A percentile compares a stretch with the other conserved stretches of the same genome.
phyloP scores from a whole-genome alignment of 30 jellyfish, hydroid and myxozoan genomes.

The Nemopilema nomurai region DNA sequence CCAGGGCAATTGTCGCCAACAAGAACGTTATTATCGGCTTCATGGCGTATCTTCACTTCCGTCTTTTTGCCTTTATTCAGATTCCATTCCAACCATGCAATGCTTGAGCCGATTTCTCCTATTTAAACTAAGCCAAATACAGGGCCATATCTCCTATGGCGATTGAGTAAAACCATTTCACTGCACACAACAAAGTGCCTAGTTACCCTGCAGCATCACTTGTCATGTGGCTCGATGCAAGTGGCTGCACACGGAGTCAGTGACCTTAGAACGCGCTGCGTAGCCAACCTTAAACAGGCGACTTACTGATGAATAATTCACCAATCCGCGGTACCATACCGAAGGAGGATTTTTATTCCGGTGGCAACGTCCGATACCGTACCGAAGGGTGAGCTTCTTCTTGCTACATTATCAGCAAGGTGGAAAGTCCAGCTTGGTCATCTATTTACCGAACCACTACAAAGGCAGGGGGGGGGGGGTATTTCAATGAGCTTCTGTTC shows the following conservation, averaged over 20 bases:
- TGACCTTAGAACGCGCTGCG: conserved; percentile 46
- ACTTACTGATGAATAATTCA: conserved; percentile 19
- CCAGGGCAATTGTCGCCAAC: conserved; percentile 20
- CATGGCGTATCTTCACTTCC: neutral
- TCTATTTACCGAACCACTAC: no score
- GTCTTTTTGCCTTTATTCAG: conserved; percentile 1
- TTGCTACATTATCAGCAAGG: no score
- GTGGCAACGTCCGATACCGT: no score
- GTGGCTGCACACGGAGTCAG: conserved; percentile 68
- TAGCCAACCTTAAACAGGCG: conserved; percentile 27
- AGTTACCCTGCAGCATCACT: neutral
- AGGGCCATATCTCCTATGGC: neutral
- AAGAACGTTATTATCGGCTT: neutral
- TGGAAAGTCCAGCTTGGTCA: no score
- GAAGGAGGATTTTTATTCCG: no score
- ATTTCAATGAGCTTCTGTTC: no score
- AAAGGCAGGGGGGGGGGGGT: no score
- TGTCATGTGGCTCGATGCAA: conserved; percentile 36
- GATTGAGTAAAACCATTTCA: neutral
- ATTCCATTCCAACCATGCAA: neutral
- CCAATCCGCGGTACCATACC: neutral
- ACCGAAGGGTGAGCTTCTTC: neutral
- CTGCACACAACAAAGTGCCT: neutral
- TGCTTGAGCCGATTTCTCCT: neutral
- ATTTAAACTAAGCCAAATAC: neutral